phyloP scores from a whole-genome alignment of 2,797 vertebrate species.

The Amazona ochrocephala region DNA sequence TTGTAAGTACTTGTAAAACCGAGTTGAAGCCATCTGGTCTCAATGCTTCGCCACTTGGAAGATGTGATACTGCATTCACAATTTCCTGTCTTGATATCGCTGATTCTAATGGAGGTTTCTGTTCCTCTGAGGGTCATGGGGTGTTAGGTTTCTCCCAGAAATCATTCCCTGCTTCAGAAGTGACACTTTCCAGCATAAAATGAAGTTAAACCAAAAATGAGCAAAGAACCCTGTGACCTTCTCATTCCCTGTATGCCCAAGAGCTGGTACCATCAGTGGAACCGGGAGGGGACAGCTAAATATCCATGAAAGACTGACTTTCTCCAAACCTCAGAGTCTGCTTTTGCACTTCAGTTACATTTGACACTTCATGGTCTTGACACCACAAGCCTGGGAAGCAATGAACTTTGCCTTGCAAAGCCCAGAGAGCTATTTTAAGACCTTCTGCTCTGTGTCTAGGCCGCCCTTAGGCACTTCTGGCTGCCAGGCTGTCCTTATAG shows the following conservation, averaged over 20 bases:
- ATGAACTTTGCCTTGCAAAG: background rate
- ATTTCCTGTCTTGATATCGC: slow-evolving; percentile 6
- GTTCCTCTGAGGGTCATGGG: background rate
- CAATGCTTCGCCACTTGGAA: slow-evolving; percentile 42
- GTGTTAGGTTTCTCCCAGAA: slow-evolving; percentile 16
- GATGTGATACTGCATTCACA: background rate
- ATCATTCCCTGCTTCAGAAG: background rate
- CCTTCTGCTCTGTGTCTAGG: slow-evolving; percentile 5
- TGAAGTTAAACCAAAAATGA: background rate
- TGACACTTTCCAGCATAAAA: background rate
- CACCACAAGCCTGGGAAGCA: background rate
- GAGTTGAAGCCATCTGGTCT: slow-evolving; percentile 57
- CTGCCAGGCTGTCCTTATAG: background rate
- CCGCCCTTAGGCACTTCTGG: background rate
- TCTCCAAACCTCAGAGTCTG: background rate
- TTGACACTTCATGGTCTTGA: background rate
- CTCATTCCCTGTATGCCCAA: background rate
- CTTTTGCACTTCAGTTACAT: background rate
- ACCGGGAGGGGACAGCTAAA: background rate
- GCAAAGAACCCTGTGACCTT: background rate
- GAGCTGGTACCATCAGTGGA: background rate
- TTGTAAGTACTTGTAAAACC: slow-evolving; percentile 45
- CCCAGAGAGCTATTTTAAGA: slow-evolving; percentile 20
- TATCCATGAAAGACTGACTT: background rate
- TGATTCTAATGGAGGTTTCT: slow-evolving; percentile 29